These are phyloP conservation scores for Micrasema longulum DNA, from an alignment of 1,140 invertebrate species.

Conservation along the genomic window DNA sequence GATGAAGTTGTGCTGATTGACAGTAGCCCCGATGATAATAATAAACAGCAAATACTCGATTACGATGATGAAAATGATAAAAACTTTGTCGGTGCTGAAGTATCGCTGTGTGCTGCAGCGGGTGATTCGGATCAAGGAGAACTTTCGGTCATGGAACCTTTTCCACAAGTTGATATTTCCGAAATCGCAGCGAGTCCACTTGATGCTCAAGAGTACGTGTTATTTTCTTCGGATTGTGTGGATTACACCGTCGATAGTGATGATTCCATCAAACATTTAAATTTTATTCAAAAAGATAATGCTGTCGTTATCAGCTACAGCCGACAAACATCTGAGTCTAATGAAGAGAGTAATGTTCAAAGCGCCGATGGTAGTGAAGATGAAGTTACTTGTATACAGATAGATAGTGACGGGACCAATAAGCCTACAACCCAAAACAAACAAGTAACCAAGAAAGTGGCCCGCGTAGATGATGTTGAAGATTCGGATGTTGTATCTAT, in stretches of 20 bases:
- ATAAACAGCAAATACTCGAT: conserved; percentile 66
- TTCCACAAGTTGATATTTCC: conserved; percentile 67
- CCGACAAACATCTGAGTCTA: conserved; percentile 51
- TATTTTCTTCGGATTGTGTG: conserved; percentile 73
- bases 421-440: conserved; percentile 29
- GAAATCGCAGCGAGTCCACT: conserved; percentile 71
- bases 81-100: conserved; percentile 70
- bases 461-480: conserved; percentile 63
- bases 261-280: conserved; percentile 68
- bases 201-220: conserved; percentile 72
- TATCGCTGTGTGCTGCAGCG: conserved; percentile 71
- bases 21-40: conserved; percentile 60
- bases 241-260: conserved; percentile 71
- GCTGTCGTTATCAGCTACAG: conserved; percentile 51
- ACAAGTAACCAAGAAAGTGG: conserved; percentile 27
- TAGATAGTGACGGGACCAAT: conserved; percentile 34
- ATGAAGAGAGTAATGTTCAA: conserved; percentile 44
- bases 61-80: conserved; percentile 73
- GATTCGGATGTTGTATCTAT: conserved; percentile 72
- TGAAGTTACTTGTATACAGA: conserved; percentile 45
- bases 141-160: conserved; percentile 72
- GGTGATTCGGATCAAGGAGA: conserved; percentile 68
- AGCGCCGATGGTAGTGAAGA: conserved; percentile 55
- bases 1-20: conserved; percentile 58
- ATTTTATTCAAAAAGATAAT: conserved; percentile 52